Evolutionary conservation across 1,140 invertebrate genomes (phyloP).

Genomic region (Amphibalanus amphitrite): DNA sequence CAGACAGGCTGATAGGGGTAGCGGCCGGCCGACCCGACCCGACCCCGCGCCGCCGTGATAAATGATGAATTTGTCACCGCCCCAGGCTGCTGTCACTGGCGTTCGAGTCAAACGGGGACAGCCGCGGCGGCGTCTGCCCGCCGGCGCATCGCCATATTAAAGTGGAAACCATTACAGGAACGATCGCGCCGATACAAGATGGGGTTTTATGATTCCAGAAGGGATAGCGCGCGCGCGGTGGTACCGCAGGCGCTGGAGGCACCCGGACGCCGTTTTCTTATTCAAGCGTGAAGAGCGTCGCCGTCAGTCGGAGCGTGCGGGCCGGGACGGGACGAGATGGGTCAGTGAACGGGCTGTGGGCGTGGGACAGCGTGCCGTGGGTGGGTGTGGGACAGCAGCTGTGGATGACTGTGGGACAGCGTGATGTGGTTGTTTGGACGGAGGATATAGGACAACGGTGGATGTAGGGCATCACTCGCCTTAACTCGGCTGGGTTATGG

Average conservation of each 20-base stretch:
- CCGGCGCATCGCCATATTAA: background rate
- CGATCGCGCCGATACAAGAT: background rate
- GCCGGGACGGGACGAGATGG: background rate
- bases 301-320: background rate
- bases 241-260: too few relatives aligned
- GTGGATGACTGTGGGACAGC: background rate
- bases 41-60: background rate
- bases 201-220: background rate
- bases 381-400: background rate
- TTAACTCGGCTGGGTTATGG: too few relatives aligned
- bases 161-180: background rate
- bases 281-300: background rate
- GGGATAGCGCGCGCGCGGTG: background rate
- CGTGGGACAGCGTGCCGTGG: too few relatives aligned
- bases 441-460: background rate
- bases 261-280: background rate
- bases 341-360: too few relatives aligned
- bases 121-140: background rate
- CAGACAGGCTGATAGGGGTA: background rate
- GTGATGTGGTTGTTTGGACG: too few relatives aligned
- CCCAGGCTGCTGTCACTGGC: too few relatives aligned
- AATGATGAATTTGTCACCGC: background rate
- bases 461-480: background rate
- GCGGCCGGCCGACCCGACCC: too few relatives aligned
- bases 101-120: too few relatives aligned